Conservation (phyloP, 2,113 vertebrate genomes). For the Entelurus aequoreus region DNA sequence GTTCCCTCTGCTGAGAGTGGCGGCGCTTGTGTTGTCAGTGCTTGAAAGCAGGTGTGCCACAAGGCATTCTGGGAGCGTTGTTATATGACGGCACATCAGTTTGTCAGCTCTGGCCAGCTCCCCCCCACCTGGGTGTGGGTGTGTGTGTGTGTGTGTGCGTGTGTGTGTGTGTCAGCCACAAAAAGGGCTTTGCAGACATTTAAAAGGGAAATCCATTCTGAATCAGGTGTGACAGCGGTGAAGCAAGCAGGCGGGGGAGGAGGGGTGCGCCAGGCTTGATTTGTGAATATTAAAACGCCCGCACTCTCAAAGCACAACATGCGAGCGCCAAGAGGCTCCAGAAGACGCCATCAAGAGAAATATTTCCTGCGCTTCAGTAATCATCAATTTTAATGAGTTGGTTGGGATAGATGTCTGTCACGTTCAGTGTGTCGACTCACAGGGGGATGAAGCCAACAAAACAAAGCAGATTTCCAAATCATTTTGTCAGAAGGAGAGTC, state of each 20-base stretch:
- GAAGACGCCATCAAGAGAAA: conserved; percentile 32
- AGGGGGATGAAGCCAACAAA: not conserved
- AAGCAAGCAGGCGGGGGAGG: conserved; percentile 18
- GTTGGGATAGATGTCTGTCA: conserved; percentile 3
- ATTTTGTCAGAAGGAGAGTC: not conserved
- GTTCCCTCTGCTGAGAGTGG: conserved; percentile 53
- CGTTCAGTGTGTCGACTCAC: not conserved
- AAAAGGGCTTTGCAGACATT: conserved; percentile 28
- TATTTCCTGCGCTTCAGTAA: conserved; percentile 20
- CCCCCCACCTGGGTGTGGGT: conserved; percentile 18
- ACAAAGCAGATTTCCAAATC: not conserved
- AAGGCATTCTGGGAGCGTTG: conserved; percentile 62
- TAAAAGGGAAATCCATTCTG: conserved; percentile 47
- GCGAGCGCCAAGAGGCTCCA: conserved; percentile 14
- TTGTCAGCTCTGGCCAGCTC: conserved; percentile 51
- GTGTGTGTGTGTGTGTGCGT: conserved; percentile 20
- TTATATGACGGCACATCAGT: conserved; percentile 57
- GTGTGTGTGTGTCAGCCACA: conserved; percentile 18
- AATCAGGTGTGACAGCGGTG: conserved; percentile 38
- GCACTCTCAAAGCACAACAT: conserved; percentile 27
- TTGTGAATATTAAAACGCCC: conserved; percentile 40
- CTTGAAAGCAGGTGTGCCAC: conserved; percentile 63
- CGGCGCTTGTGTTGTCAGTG: conserved; percentile 50
- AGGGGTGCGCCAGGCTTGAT: conserved; percentile 30
- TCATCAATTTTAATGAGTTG: conserved; percentile 38